Conservation (phyloP, 2,113 vertebrate genomes). For the Cebidichthys violaceus region DNA sequence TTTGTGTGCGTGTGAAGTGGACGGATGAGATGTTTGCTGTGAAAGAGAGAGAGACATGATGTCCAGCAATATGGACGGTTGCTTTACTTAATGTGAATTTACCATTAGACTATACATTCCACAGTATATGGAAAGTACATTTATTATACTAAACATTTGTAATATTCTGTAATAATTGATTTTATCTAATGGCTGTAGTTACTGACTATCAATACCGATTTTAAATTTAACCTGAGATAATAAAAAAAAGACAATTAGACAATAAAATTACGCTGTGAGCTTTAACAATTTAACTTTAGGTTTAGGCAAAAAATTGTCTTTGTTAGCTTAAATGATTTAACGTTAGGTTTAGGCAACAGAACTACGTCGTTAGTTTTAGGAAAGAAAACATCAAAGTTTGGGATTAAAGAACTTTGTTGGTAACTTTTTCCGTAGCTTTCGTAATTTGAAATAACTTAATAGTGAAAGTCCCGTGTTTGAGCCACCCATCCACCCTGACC, state of each 20-base stretch:
- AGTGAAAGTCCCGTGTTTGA: background rate
- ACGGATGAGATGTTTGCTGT: background rate
- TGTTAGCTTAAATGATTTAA: background rate
- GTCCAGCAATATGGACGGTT: background rate
- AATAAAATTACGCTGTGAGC: too few species aligned
- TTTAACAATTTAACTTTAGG: background rate
- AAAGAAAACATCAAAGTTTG: background rate
- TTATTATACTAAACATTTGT: background rate
- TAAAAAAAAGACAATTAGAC: too few species aligned
- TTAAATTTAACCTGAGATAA: too few species aligned
- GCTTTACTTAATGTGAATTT: background rate
- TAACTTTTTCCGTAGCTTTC: background rate
- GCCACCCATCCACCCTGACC: background rate
- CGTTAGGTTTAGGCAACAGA: background rate
- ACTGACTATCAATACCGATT: too few species aligned
- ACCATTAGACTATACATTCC: background rate
- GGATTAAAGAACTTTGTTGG: background rate
- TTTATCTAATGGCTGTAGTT: too few species aligned
- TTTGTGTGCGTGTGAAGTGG: constrained; percentile 5
- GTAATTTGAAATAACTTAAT: background rate
- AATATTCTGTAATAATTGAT: too few species aligned
- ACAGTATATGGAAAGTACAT: background rate
- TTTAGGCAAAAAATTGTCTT: background rate
- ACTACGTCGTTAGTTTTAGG: background rate
- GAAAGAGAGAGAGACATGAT: background rate